Evolutionary conservation across 1,140 invertebrate genomes (phyloP), one percentile per base, ranked within the genome.

Genomic region (Philotrypesis tridentata): DNA sequence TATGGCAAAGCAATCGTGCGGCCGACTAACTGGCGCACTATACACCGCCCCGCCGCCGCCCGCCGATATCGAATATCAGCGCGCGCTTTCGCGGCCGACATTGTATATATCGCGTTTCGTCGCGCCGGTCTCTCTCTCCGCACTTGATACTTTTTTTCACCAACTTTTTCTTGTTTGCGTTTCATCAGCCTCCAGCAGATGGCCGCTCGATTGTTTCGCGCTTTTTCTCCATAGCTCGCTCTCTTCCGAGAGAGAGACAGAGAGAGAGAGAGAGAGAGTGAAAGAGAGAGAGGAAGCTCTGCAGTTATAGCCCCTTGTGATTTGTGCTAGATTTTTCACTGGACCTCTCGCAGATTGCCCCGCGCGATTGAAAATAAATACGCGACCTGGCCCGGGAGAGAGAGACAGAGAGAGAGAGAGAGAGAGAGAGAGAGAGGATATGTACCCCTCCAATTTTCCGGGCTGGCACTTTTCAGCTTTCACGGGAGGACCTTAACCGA

Each of bases 1-100:
- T n/a, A n/a, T 84, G 85, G 68, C 72, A 80, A 85, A 86, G 48
- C 73, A 81, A 85, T 81, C 74, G 76, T 70, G 60, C 61, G 55
- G 29, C 67, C 43, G 17, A 48, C 11, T 55, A 65, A 27, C 31
- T 72, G 76, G n/a, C n/a, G n/a, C n/a, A n/a, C n/a, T n/a, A n/a
- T n/a, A n/a, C n/a, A n/a, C n/a, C n/a, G n/a, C n/a, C n/a, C n/a
- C 43, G 43, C 76, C 12, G 33, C 17, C 21, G 48, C 48, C 43
- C 43, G 4, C 43, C 40, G 75, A 78, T 78, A 82, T 82, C 48
- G 68, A 40, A 72, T 78, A 77, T 78, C 68, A 60, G 40, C 25
- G 68, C 2, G 21, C 21, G 4, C 61, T 4, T 25, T 61, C 60
- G n/a, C n/a, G n/a, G 61, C 17, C 61, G 67, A 33, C 31, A 70